Base-by-base conservation (phyloP, 2,888 invertebrate species). In the Entomobrya multifasciata region DNA sequence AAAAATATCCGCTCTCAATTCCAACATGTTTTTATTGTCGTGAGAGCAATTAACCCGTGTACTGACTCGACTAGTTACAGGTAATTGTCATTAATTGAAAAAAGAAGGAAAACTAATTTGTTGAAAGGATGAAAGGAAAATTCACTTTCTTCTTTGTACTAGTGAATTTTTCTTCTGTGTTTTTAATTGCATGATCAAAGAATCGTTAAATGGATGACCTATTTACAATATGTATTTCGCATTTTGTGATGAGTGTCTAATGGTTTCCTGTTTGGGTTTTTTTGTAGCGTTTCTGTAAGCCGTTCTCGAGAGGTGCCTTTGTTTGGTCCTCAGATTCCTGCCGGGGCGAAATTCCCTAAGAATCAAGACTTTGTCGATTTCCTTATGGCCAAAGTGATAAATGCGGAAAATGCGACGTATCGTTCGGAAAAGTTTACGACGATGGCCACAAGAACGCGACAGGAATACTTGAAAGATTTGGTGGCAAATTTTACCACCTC, bases 341-440 rank as follows among this genome's bases (percentile, higher is more conserved):
- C 96, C 90, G 96, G 96, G 81, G 97, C 96, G 5, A 95, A 96
- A 41, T 98, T 97, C 92, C 95, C 96, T 13, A 98, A 97, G 92
- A 96, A 97, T 81, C 96, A 96, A 93, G 95, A 95, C n/a, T 98
- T 99, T 93, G 96, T 97, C n/a, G 98, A 99, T 92, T 97, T 98
- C 93, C 94, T 99, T 70, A 93, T 98, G 91, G 97, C 98, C 83
- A 99, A 99, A 95, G 96, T 97, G 55, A 97, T 99, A 90, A 99
- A 99, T 93, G 98, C 97, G 27, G 98, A 99, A 92, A 98, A 98
- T 93, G 98, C 98, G 13, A 98, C 98, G 13, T 98, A 98, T 92
- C 95, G 97, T 91, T 98, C 98, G 62, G 97, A 98, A 92, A 99
- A 99, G 93, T 99, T 99, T 93, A 96, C 97, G 79, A 97, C 97